These are phyloP conservation scores for Malurus leucopterus DNA, from an alignment of 2,797 vertebrate species.

Conservation along the genomic window DNA sequence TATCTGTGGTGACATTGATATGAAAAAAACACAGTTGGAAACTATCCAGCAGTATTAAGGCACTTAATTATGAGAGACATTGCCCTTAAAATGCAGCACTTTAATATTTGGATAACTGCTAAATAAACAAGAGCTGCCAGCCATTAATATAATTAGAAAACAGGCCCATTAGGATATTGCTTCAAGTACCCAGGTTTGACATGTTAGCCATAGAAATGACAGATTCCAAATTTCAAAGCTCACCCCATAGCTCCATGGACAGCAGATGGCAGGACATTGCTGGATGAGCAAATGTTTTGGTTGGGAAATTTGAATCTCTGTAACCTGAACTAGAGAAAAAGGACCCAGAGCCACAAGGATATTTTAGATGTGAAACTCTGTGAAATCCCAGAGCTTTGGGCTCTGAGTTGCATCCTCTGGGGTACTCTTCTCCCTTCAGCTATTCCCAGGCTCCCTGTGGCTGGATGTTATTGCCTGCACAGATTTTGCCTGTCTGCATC, in stretches of 20 bases:
- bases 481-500: neutral
- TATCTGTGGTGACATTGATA: neutral
- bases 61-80: neutral
- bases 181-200: neutral
- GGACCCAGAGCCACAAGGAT: neutral
- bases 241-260: fast-evolving
- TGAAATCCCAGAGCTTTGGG: neutral
- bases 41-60: neutral
- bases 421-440: neutral
- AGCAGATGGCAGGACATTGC: neutral
- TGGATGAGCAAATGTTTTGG: neutral
- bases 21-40: neutral
- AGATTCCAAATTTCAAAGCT: neutral
- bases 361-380: neutral
- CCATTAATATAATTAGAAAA: neutral
- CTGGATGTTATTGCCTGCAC: neutral
- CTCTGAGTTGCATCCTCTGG: neutral
- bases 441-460: neutral
- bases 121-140: neutral
- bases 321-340: neutral
- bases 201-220: neutral
- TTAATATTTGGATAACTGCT: neutral
- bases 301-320: neutral
- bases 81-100: neutral
- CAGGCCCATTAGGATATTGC: neutral